These are phyloP conservation scores for Gambusia affinis DNA, from an alignment of 2,113 vertebrate genomes.

Conservation along the genomic window DNA sequence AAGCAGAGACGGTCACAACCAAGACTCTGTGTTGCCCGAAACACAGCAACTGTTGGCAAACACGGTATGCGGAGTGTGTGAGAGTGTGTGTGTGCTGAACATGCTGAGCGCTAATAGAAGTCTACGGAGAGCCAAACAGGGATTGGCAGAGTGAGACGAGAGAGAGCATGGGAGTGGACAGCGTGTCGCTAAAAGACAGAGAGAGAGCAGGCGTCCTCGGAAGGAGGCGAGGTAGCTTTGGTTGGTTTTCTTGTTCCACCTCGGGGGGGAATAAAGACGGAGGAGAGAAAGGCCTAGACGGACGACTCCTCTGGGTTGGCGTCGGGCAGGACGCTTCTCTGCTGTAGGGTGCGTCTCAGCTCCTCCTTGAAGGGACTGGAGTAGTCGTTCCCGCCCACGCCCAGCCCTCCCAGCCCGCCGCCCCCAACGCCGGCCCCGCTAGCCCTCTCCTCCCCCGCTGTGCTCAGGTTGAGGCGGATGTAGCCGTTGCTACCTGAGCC, in stretches of 20 bases:
- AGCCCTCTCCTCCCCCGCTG: slow-evolving; percentile 85
- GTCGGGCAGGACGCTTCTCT: slow-evolving; percentile 92
- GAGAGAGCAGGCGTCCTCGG: slow-evolving; percentile 68
- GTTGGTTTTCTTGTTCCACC: slow-evolving; percentile 68
- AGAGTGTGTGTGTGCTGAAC: slow-evolving; percentile 60
- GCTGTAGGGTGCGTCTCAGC: slow-evolving; percentile 85
- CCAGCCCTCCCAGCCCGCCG: slow-evolving; percentile 72
- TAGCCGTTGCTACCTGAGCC: slow-evolving; percentile 93
- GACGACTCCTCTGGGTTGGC: slow-evolving; percentile 98
- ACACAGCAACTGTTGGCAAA: slow-evolving; percentile 59
- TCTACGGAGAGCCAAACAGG: slow-evolving; percentile 71
- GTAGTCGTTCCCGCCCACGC: slow-evolving; percentile 78
- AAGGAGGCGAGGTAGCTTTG: slow-evolving; percentile 81
- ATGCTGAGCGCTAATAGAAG: slow-evolving; percentile 74
- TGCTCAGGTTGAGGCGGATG: slow-evolving; percentile 90
- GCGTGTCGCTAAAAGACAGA: slow-evolving; percentile 59
- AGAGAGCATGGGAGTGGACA: slow-evolving; percentile 46
- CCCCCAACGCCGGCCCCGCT: slow-evolving; percentile 84
- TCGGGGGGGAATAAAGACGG: slow-evolving; percentile 21
- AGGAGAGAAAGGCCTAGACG: slow-evolving; percentile 77
- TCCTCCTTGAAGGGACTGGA: slow-evolving; percentile 84
- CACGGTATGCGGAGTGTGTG: slow-evolving; percentile 46
- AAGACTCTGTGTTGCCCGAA: slow-evolving; percentile 47
- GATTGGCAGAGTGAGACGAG: slow-evolving; percentile 64
- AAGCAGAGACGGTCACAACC: slow-evolving; percentile 57